phyloP scores from a whole-genome alignment of 2,797 vertebrate species.

The Oreonectes daqikongensis region DNA sequence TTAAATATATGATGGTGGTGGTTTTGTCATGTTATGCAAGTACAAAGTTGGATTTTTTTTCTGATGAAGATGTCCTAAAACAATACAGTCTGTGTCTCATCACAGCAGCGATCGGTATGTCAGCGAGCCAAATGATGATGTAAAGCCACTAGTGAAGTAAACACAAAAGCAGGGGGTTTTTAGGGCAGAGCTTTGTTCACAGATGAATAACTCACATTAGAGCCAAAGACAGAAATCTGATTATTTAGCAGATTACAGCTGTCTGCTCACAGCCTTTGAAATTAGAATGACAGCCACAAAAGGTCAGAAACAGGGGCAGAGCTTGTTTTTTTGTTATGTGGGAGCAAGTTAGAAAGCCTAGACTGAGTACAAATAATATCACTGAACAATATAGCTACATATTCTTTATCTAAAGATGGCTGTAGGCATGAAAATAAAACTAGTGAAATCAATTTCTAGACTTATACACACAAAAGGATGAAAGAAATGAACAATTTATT shows the following conservation, averaged over 20 bases:
- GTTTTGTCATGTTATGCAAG: background rate
- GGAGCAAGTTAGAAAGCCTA: background rate
- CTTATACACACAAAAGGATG: background rate
- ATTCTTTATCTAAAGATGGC: background rate
- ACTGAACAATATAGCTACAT: background rate
- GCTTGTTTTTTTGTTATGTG: background rate
- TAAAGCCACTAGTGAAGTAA: constrained; percentile 14
- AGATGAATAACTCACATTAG: constrained; percentile 21
- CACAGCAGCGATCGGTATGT: background rate
- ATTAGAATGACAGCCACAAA: background rate
- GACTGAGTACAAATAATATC: background rate
- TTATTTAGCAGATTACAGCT: constrained; percentile 37
- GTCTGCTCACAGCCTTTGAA: constrained; percentile 33
- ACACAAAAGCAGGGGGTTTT: constrained; percentile 8
- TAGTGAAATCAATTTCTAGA: too few relatives aligned
- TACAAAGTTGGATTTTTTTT: constrained; percentile 32
- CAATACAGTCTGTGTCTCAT: constrained; percentile 25
- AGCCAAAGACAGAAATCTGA: constrained; percentile 14
- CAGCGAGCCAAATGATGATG: background rate
- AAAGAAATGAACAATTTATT: too few relatives aligned
- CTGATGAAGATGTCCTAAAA: constrained; percentile 36
- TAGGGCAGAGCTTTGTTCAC: background rate
- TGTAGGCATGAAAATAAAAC: background rate
- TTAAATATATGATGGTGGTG: background rate
- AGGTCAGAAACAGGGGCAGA: background rate